Evolutionary conservation across 2,888 invertebrate species (phyloP), one percentile per base, ranked within the genome.

Genomic region (Ophion ellenae): DNA sequence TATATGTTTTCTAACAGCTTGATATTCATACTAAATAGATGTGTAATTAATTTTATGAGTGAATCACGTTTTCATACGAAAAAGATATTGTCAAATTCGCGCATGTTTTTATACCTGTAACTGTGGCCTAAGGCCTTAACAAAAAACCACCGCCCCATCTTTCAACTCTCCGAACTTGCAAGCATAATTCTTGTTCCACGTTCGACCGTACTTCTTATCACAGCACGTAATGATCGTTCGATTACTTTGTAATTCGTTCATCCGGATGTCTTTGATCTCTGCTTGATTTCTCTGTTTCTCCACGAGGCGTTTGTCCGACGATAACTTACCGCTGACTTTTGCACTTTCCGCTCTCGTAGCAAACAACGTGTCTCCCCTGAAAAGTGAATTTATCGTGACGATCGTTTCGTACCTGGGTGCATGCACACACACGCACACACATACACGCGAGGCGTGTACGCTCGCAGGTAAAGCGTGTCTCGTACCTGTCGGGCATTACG

Each of bases 351-450:
- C 64, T 79, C 66, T 59, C 45, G 71, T 59, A 47, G 71, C 61
- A 45, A 63, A 40, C 67, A 61, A 53, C 69, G 75, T 80, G 83
- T 79, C 64, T 67, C 81, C 82, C 83, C 82, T 83, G 85, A 87
- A 86, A 86, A 75, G 84, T 86, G 74, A 84, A 87, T 86, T 88
- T 88, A 88, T 88, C 84, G 84, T 79, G 70, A 75, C 83, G 83
- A 88, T 88, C 86, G 86, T 77, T 86, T 87, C 76, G 75, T 86
- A 87, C 86, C 86, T 85, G 83, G 82, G 78, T 77, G 70, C 77
- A 57, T 20, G 32, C 66, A 9, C 5, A 20, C 24, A 63, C 63
- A 76, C 53, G 20, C 66, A 66, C 53, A 53, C 17, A 36, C 47
- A 76, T 20, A 69, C 36, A 47, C 6, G 6, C 75, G 36, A 57